phyloP scores from a whole-genome alignment of 2,888 invertebrate species.

The Lapara coniferarum region DNA sequence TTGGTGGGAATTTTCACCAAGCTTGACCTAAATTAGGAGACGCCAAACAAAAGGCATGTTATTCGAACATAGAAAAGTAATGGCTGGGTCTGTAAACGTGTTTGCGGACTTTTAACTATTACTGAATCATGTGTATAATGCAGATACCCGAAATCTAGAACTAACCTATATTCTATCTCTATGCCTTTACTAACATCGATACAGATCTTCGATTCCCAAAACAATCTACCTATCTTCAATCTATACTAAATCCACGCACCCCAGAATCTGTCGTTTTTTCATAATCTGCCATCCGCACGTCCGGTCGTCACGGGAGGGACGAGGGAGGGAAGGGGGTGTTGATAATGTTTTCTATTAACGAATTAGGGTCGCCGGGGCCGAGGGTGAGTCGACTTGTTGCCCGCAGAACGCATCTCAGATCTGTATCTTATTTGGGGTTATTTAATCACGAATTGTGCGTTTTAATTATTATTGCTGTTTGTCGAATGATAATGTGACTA shows the following conservation, averaged over 20 bases:
- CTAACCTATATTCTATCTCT: too few species aligned
- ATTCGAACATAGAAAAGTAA: too few species aligned
- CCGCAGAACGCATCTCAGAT: constrained; percentile 6
- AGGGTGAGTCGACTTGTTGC: constrained; percentile 20
- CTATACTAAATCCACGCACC: not conserved
- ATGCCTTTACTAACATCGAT: too few species aligned
- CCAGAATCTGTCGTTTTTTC: not conserved
- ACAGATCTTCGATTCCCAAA: too few species aligned
- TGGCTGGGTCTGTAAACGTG: too few species aligned
- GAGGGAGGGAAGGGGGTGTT: constrained; percentile 62
- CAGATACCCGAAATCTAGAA: too few species aligned
- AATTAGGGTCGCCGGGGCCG: constrained; percentile 65
- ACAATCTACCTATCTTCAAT: not conserved
- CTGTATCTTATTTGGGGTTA: constrained; percentile 18
- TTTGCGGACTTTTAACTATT: too few species aligned
- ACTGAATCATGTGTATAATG: too few species aligned
- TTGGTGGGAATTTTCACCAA: too few species aligned
- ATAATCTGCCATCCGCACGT: constrained; percentile 49
- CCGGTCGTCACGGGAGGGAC: constrained; percentile 66
- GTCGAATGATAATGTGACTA: not conserved
- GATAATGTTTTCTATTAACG: constrained; percentile 77
- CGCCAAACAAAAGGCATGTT: too few species aligned
- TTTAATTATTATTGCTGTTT: constrained; percentile 3
- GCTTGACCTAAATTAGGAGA: too few species aligned
- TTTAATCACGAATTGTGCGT: constrained; percentile 27